Evolutionary conservation across 1,140 invertebrate species (phyloP).

Genomic region (Sitophilus oryzae): DNA sequence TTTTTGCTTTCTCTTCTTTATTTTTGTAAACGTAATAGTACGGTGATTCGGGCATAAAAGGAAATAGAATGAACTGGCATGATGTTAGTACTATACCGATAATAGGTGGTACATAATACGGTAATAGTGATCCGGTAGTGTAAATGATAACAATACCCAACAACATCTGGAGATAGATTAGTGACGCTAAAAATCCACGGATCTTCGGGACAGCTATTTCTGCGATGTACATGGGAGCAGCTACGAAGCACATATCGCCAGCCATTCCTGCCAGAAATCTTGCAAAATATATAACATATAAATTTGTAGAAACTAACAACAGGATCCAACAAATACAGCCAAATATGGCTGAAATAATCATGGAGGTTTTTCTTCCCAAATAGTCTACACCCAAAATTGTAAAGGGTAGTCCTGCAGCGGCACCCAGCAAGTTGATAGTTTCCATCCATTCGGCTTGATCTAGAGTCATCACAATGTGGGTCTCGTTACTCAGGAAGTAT

Average conservation of each 20-base stretch:
- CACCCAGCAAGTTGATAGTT: constrained; percentile 55
- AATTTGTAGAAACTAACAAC: constrained; percentile 46
- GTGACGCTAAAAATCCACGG: constrained; percentile 27
- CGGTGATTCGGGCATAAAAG: constrained; percentile 35
- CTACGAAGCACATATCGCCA: constrained; percentile 34
- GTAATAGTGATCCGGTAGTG: constrained; percentile 27
- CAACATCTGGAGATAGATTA: constrained; percentile 31
- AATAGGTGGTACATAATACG: constrained; percentile 18
- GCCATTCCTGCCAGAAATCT: constrained; percentile 36
- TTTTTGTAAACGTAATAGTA: constrained; percentile 34
- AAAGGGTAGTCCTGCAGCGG: constrained; percentile 53
- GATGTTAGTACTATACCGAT: constrained; percentile 20
- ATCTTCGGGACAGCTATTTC: constrained; percentile 34
- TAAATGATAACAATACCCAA: constrained; percentile 32
- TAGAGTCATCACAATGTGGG: constrained; percentile 35
- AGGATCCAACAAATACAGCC: constrained; percentile 57
- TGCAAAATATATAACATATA: constrained; percentile 49
- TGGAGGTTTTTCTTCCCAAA: constrained; percentile 56
- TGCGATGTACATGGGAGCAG: constrained; percentile 36
- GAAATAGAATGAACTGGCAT: constrained; percentile 24
- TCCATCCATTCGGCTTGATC: constrained; percentile 51
- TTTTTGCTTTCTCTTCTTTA: constrained; percentile 47
- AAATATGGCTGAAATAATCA: constrained; percentile 51
- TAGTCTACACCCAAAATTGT: constrained; percentile 51
- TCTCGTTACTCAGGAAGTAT: constrained; percentile 40